Conservation (phyloP, 2,888 invertebrate genomes). For the Anorthoa munda region DNA sequence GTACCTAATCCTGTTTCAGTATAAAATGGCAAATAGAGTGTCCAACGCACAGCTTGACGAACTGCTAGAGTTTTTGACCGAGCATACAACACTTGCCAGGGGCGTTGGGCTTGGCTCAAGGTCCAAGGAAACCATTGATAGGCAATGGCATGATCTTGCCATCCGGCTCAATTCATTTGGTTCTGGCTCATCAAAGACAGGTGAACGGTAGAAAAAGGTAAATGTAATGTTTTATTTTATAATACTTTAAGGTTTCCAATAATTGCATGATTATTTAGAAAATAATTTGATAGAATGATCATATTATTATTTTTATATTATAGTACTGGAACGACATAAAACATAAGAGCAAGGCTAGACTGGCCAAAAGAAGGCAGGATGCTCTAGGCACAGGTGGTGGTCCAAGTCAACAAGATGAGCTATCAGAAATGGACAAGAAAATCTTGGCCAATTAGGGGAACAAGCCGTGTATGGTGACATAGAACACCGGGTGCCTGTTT, state of each 20-base stretch:
- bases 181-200: neutral
- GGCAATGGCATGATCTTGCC: slow-evolving; percentile 4
- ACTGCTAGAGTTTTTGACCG: neutral
- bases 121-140: neutral
- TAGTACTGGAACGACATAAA: too few species aligned
- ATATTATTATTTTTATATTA: too few species aligned
- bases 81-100: neutral
- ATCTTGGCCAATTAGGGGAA: too few species aligned
- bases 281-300: too few species aligned
- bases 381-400: too few species aligned
- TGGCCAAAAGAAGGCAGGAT: neutral
- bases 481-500: too few species aligned
- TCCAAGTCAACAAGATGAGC: too few species aligned
- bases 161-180: slow-evolving; percentile 3
- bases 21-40: slow-evolving; percentile 1
- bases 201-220: slow-evolving; percentile 9
- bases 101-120: neutral
- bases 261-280: too few species aligned
- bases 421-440: too few species aligned
- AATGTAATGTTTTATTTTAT: neutral
- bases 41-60: neutral
- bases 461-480: too few species aligned
- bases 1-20: neutral
- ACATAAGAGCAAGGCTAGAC: slow-evolving; percentile 1
- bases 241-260: neutral